phyloP scores from a whole-genome alignment of 2,797 vertebrate genomes.

The Neosilurus hyrtlii region DNA sequence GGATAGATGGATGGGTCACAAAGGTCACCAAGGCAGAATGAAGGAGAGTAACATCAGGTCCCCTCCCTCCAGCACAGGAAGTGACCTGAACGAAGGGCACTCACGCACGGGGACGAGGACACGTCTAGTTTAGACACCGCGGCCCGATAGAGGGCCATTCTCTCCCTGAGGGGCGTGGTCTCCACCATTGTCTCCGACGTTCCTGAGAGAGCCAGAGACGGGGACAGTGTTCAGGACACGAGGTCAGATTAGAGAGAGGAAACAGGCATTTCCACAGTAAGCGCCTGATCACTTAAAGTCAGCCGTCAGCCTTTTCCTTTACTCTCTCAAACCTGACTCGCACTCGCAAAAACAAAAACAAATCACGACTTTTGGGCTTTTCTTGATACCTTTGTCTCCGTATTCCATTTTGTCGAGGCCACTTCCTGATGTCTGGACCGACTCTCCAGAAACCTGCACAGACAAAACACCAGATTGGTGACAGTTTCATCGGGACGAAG shows the following conservation, averaged over 20 bases:
- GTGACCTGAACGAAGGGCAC: conserved; percentile 36
- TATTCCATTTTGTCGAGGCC: conserved; percentile 75
- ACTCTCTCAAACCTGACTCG: background rate
- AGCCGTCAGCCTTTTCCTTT: conserved; percentile 36
- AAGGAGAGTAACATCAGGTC: background rate
- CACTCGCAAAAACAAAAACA: conserved; percentile 6
- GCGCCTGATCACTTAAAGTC: background rate
- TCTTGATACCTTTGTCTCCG: conserved; percentile 56
- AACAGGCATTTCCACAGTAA: conserved; percentile 37
- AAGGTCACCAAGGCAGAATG: background rate
- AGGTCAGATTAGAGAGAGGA: conserved; percentile 28
- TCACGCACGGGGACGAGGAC: conserved; percentile 64
- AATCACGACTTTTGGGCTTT: background rate
- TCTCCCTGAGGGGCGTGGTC: conserved; percentile 84
- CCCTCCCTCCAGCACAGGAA: background rate
- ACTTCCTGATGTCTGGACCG: conserved; percentile 60
- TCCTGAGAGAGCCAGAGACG: conserved; percentile 38
- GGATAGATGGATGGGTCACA: background rate
- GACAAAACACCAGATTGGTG: conserved; percentile 49
- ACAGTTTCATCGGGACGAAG: background rate
- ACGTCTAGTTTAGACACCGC: conserved; percentile 85
- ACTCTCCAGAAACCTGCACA: conserved; percentile 73
- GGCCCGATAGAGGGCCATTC: conserved; percentile 93
- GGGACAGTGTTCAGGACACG: background rate
- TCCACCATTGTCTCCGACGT: conserved; percentile 68